Conservation (phyloP, 2,113 vertebrate species). For the Rhadina sibilatrix region DNA sequence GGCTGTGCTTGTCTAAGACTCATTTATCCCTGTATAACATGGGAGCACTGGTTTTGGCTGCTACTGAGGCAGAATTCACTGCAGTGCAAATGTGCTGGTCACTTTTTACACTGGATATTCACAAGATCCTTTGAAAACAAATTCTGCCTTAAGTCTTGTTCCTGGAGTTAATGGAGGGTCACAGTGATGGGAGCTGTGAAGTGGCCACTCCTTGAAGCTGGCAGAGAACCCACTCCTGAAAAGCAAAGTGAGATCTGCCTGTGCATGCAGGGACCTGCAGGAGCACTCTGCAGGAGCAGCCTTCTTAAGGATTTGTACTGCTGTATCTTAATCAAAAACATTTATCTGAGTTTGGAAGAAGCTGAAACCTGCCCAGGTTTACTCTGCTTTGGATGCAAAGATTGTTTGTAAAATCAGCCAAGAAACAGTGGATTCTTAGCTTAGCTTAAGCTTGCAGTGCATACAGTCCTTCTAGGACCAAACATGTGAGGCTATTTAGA, state of each 20-base stretch:
- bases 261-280: not conserved
- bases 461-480: not conserved
- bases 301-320: not conserved
- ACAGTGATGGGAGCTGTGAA: not conserved
- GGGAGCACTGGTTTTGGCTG: not conserved
- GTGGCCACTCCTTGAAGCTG: not conserved
- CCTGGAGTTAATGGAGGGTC: rapidly evolving
- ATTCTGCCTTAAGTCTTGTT: not conserved
- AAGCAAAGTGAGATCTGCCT: not conserved
- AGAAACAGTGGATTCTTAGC: not conserved
- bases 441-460: not conserved
- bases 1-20: not conserved
- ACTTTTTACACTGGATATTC: not conserved
- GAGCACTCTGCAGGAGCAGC: not conserved
- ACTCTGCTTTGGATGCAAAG: not conserved
- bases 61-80: not conserved
- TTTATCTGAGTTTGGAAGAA: not conserved
- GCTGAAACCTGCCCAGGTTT: not conserved
- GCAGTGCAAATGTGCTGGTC: not conserved
- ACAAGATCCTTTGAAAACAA: not conserved
- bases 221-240: not conserved
- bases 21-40: rapidly evolving
- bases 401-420: not conserved
- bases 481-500: not conserved
- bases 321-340: not conserved